Percentiles rank a stretch among this genome's conserved stretches.
Evolutionary conservation across 1,140 invertebrate species (phyloP).

Genomic region (Eueides isabella): DNA sequence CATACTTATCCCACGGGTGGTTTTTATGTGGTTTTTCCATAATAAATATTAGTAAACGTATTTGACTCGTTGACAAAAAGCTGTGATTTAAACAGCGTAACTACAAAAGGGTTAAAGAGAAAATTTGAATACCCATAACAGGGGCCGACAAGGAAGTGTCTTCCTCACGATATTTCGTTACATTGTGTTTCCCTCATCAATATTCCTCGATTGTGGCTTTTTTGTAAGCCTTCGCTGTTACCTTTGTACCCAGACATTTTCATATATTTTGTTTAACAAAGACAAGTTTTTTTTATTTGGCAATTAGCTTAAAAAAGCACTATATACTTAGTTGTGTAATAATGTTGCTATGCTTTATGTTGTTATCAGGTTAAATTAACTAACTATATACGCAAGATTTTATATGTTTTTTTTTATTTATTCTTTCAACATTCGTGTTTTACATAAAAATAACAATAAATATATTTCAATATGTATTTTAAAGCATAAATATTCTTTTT

Average conservation of each 20-base stretch:
- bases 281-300: constrained; percentile 1
- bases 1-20: too few species aligned
- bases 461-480: background rate
- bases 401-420: too few species aligned
- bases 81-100: constrained; percentile 11
- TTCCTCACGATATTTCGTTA: constrained; percentile 45
- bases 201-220: constrained; percentile 46
- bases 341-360: too few species aligned
- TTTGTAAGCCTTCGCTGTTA: constrained; percentile 34
- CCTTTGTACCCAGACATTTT: constrained; percentile 44
- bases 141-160: constrained; percentile 47
- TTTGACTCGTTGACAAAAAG: constrained; percentile 15
- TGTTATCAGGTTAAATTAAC: too few species aligned
- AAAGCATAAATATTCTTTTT: background rate
- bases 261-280: constrained; percentile 24
- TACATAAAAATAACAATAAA: background rate
- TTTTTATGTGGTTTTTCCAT: background rate
- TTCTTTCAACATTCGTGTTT: background rate
- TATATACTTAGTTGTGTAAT: background rate
- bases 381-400: too few species aligned
- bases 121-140: constrained; percentile 39
- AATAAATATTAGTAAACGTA: constrained; percentile 5
- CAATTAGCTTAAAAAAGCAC: background rate
- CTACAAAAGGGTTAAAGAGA: constrained; percentile 29
- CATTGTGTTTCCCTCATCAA: constrained; percentile 47